Evolutionary conservation across 2,888 invertebrate genomes (phyloP).

Genomic region (Spilosoma lubricipeda): DNA sequence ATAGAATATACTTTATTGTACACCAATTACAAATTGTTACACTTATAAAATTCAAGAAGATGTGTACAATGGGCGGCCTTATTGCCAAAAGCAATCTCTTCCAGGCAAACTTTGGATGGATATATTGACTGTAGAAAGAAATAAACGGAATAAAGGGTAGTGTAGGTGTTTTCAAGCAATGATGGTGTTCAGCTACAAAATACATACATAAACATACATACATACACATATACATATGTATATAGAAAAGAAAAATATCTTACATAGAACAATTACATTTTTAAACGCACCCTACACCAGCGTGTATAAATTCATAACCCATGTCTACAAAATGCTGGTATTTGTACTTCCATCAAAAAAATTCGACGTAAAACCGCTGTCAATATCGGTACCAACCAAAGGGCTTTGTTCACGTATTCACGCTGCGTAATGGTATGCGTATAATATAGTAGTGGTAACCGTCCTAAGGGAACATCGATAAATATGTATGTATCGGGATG

Average conservation of each 20-base stretch:
- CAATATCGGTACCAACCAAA: conserved; percentile 53
- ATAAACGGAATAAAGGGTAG: no score
- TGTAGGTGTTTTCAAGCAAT: no score
- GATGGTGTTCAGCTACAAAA: no score
- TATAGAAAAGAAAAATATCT: neutral
- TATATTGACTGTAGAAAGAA: no score
- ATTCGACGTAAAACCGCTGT: conserved; percentile 43
- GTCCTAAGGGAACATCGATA: conserved; percentile 60
- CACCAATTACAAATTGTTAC: no score
- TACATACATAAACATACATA: no score
- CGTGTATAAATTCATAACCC: conserved; percentile 19
- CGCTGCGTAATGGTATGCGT: conserved; percentile 52
- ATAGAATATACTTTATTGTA: no score
- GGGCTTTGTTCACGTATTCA: conserved; percentile 62
- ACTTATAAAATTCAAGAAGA: no score
- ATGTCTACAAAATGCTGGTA: conserved; percentile 30
- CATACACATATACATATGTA: no score
- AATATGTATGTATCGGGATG: conserved; percentile 37
- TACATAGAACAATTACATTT: neutral
- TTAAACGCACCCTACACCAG: neutral
- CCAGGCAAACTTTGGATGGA: no score
- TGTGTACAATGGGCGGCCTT: no score
- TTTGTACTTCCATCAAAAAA: conserved; percentile 37
- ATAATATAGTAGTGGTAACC: conserved; percentile 54
- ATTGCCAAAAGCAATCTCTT: no score